Evolutionary conservation across 1,140 invertebrate species (phyloP), one percentile per base, ranked within the genome.

Genomic region (Lithobius niger): DNA sequence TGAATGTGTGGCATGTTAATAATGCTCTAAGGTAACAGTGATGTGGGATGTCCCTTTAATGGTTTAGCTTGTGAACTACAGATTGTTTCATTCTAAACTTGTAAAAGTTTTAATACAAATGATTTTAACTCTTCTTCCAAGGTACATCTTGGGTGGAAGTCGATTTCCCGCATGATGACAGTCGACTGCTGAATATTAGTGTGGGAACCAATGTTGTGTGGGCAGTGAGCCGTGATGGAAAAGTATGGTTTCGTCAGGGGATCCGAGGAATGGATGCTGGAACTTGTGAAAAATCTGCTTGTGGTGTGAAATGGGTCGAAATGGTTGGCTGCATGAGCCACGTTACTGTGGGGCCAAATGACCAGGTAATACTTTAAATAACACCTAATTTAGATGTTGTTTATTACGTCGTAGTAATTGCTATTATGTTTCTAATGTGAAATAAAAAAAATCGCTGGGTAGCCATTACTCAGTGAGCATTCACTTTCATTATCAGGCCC

Each of bases 221-320:
- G 91, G 87, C 83, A 57, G 71, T 92, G 4, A 85, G 83, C 47
- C 81, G 84, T 63, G 83, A 90, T 66, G 79, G 82, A 54, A 79
- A 81, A 64, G 84, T 91, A n/a, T 93, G 88, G 88, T 92, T 91
- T 67, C 76, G 88, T 60, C 83, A 88, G 70, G 88, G 88, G 24
- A 78, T 92, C 22, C 81, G 82, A 67, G 65, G 58, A 15, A 42
- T 28, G 47, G 54, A 62, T 27, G 53, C 61, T 28, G 54, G 59
- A 49, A 58, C 51, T 56, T 59, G 62, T 45, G 55, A 52, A 1
- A 79, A 19, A 70, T 51, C 15, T 40, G 61, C 79, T 53, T 83
- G 79, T 27, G 89, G 80, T 83, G 57, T 82, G 13, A 86, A 77
- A 81, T 94, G 80, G 83, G 83, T 63, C 13, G 64, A 72, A 59